A percentile compares a stretch with the other conserved stretches of the same genome.
Evolutionary conservation across 2,888 invertebrate species (phyloP).

Genomic region (Netelia melanura): DNA sequence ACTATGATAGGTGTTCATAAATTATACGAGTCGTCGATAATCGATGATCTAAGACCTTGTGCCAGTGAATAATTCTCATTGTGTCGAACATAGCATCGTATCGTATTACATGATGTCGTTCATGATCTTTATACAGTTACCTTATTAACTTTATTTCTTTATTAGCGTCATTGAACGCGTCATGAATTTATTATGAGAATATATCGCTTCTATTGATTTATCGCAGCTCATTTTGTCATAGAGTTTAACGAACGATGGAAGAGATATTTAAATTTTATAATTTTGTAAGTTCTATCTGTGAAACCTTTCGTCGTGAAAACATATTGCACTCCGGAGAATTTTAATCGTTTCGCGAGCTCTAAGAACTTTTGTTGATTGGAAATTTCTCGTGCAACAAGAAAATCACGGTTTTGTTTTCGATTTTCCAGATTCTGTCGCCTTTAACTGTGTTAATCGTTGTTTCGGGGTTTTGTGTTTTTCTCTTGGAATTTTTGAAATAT

Average conservation of each 20-base stretch:
- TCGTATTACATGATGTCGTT: neutral
- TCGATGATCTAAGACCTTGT: slow-evolving; percentile 64
- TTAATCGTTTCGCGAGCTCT: too few species aligned
- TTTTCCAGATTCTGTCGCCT: too few species aligned
- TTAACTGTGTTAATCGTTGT: too few species aligned
- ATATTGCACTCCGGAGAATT: too few species aligned
- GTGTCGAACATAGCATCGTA: slow-evolving; percentile 14
- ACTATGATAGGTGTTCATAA: slow-evolving; percentile 36
- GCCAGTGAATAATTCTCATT: slow-evolving; percentile 62
- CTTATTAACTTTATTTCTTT: slow-evolving; percentile 34
- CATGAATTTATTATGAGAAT: slow-evolving; percentile 45
- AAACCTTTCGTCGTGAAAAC: neutral
- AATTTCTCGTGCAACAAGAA: too few species aligned
- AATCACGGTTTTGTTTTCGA: too few species aligned
- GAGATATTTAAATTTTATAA: slow-evolving; percentile 8
- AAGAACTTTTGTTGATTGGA: too few species aligned
- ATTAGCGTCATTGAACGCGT: slow-evolving; percentile 24
- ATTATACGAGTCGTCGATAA: slow-evolving; percentile 55
- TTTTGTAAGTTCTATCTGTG: neutral
- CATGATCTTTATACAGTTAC: slow-evolving; percentile 22
- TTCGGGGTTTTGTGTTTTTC: too few species aligned
- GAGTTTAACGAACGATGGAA: slow-evolving; percentile 1
- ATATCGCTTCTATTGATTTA: slow-evolving; percentile 29
- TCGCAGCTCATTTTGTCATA: slow-evolving; percentile 15
- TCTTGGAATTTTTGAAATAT: too few species aligned